Conservation (phyloP, 2,797 vertebrate genomes). For the Gymnoscopelus microlampas region DNA sequence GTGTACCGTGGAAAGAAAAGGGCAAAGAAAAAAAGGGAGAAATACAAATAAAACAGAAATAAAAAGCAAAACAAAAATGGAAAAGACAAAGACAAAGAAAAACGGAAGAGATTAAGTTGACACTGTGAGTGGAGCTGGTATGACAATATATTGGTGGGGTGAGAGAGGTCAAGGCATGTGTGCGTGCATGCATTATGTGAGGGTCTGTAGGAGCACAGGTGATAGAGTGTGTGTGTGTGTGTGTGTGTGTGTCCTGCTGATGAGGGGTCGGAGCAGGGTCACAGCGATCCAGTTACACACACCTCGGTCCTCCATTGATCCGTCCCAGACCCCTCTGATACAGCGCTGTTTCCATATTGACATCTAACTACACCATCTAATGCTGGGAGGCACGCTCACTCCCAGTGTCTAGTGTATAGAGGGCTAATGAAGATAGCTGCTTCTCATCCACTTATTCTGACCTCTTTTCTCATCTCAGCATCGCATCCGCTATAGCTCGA, state of each 20-base stretch:
- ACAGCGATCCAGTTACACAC: conserved; percentile 64
- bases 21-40: neutral
- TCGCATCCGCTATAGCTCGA: conserved; percentile 6
- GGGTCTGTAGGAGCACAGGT: conserved; percentile 35
- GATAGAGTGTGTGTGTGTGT: conserved; percentile 27
- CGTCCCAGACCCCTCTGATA: conserved; percentile 51
- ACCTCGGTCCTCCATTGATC: conserved; percentile 65
- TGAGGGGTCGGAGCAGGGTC: conserved; percentile 67
- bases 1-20: neutral
- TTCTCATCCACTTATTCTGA: conserved; percentile 49
- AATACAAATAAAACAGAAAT: neutral
- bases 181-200: conserved; percentile 21
- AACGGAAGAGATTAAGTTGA: neutral
- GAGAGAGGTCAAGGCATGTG: conserved; percentile 43
- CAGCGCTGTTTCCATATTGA: conserved; percentile 61
- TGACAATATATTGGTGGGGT: conserved; percentile 23
- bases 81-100: neutral
- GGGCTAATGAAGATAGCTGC: conserved; percentile 66
- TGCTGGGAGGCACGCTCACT: conserved; percentile 65
- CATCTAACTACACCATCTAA: conserved; percentile 61
- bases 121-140: neutral
- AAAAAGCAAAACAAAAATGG: neutral
- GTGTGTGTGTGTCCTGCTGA: conserved; percentile 39
- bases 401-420: conserved; percentile 35
- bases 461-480: conserved; percentile 47